phyloP scores from a whole-genome alignment of 2,113 vertebrate species.

The Rhea americana region DNA sequence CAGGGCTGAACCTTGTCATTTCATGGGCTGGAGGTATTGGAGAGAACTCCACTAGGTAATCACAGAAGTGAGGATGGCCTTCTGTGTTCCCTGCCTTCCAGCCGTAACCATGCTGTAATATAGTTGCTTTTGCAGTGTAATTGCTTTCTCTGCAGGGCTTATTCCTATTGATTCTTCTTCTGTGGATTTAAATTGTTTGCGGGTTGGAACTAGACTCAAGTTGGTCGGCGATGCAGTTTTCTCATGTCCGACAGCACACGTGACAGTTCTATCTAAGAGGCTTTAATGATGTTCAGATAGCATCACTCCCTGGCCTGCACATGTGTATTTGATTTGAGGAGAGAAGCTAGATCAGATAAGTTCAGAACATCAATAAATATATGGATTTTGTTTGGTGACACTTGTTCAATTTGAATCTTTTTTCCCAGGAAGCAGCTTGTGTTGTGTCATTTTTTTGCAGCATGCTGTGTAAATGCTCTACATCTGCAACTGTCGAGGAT shows the following conservation, averaged over 20 bases:
- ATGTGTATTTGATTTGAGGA: conserved; percentile 21
- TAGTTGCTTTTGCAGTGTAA: conserved; percentile 62
- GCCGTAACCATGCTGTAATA: conserved; percentile 25
- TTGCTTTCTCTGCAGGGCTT: conserved; percentile 69
- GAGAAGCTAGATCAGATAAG: conserved; percentile 52
- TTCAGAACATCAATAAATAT: conserved; percentile 48
- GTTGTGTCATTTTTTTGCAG: conserved; percentile 69
- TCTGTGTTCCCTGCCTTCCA: conserved; percentile 41
- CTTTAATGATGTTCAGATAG: conserved; percentile 29
- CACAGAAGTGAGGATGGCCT: conserved; percentile 50
- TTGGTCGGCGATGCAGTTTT: conserved; percentile 19
- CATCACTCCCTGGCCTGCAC: conserved; percentile 4
- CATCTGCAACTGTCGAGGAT: conserved; percentile 70
- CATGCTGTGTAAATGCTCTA: conserved; percentile 45
- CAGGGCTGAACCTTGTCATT: conserved; percentile 21
- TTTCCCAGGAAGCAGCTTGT: conserved; percentile 56
- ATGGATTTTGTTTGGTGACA: conserved; percentile 59
- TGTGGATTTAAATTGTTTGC: conserved; percentile 63
- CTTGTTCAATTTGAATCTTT: conserved; percentile 56
- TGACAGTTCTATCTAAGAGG: neutral
- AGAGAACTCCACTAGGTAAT: conserved; percentile 44
- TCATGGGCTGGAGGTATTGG: conserved; percentile 5
- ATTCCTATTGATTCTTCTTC: conserved; percentile 67
- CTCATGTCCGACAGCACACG: neutral
- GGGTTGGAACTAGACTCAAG: conserved; percentile 36